Base-by-base conservation (phyloP, 1,140 invertebrate species). In the Chironomus tepperi region DNA sequence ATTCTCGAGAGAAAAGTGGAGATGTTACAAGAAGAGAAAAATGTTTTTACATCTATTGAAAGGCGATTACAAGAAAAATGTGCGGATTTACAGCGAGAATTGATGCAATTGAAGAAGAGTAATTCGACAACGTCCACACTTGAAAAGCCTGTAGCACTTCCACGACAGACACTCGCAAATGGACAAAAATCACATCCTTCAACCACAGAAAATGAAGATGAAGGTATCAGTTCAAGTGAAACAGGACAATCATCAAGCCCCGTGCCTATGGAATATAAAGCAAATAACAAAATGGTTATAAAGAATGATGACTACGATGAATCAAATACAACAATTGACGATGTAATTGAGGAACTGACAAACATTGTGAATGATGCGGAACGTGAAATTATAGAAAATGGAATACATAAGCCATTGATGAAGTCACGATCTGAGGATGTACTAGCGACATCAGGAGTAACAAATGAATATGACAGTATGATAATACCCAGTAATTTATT, bases 351-450 rank as follows among this genome's bases (percentile, higher is more conserved):
- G 80, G 92, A 93, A 79, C 81, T 95, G 42, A 86, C 90, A 77
- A 93, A 93, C 77, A 93, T 94, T 73, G 90, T 94, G 0, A 93
- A 92, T 79, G 90, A 94, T 75, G 92, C 91, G 0, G 91, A 93
- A 83, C 87, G 87, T 0, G 89, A 93, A 78, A 90, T 77, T 79
- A 75, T 81, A 76, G 80, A 79, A 74, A 81, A 84, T 78, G 77
- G 79, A 76, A 81, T n/a, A n/a, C 12, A 78, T 64, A 83, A 83
- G 65, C 79, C 80, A 57, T 83, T 83, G 15, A 83, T 84, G 79
- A 80, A 81, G n/a, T 80, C 81, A 73, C 77, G 80, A 10, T 80
- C 79, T 0, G 72, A 82, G 1, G 80, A 81, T 67, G 78, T 76
- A 21, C 73, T 78, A 34, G 24, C 5, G 81, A 75, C 80, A 79